phyloP scores from a whole-genome alignment of 2,797 vertebrate genomes.

The Hoplostethus mediterraneus region DNA sequence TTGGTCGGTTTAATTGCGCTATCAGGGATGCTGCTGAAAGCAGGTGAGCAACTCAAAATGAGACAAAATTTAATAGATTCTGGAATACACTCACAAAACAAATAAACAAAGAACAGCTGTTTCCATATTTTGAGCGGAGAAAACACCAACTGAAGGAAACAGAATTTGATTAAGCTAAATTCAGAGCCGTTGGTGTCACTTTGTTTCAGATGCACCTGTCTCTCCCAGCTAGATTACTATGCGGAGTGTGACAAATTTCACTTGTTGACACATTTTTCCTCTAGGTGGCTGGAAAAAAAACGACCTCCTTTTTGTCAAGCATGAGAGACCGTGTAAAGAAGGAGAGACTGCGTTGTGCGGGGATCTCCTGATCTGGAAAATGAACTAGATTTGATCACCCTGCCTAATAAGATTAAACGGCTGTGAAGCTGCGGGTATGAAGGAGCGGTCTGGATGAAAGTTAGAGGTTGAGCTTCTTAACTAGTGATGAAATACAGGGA shows the following conservation, averaged over 20 bases:
- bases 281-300: constrained; percentile 29
- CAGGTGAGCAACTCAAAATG: constrained; percentile 14
- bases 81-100: constrained; percentile 8
- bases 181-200: constrained; percentile 17
- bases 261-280: constrained; percentile 35
- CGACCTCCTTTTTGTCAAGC: constrained; percentile 19
- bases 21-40: constrained; percentile 34
- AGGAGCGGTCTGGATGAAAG: constrained; percentile 40
- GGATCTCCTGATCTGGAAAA: constrained; percentile 34
- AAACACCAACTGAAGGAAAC: constrained; percentile 11
- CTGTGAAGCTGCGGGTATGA: constrained; percentile 46
- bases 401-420: constrained; percentile 63
- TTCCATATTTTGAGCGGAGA: not conserved
- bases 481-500: constrained; percentile 70
- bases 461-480: constrained; percentile 53
- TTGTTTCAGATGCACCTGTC: constrained; percentile 39
- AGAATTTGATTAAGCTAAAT: constrained; percentile 33
- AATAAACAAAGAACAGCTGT: constrained; percentile 25
- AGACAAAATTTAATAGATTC: constrained; percentile 4
- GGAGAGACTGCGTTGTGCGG: constrained; percentile 22
- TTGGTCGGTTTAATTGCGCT: constrained; percentile 8
- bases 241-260: constrained; percentile 25
- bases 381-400: constrained; percentile 46
- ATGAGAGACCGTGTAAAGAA: constrained; percentile 18
- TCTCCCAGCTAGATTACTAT: constrained; percentile 29